Conservation (phyloP, 35 echinoderm and acorn worm genomes). For the Apostichopus japonicus region DNA sequence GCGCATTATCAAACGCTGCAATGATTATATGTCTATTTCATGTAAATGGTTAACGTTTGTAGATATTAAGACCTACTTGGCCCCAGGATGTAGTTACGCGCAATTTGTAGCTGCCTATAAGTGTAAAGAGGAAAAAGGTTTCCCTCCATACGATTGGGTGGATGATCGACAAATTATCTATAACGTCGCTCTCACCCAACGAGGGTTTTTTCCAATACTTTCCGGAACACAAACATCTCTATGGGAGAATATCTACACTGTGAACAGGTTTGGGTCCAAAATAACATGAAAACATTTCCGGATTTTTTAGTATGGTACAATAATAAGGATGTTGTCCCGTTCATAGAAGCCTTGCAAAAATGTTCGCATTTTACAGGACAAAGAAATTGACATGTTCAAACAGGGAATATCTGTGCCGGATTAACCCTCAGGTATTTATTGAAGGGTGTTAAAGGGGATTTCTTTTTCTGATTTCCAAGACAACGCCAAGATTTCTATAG, state of each 20-base stretch:
- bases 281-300: constrained; percentile 55
- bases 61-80: constrained; percentile 4
- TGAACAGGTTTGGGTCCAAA: constrained; percentile 49
- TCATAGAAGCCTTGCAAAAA: too few relatives aligned
- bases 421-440: too few relatives aligned
- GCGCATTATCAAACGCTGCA: constrained; percentile 32
- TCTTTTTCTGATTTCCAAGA: too few relatives aligned
- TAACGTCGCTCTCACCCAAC: constrained; percentile 31
- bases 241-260: constrained; percentile 57
- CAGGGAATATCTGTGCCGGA: too few relatives aligned
- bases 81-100: constrained; percentile 1
- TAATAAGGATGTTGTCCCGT: constrained; percentile 65
- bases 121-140: too few relatives aligned
- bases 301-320: constrained; percentile 71
- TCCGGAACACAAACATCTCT: constrained; percentile 35
- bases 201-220: constrained; percentile 55
- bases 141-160: constrained; percentile 30
- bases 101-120: constrained; percentile 24
- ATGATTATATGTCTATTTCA: constrained; percentile 13
- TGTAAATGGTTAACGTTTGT: constrained; percentile 22
- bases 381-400: too few relatives aligned
- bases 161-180: constrained; percentile 42
- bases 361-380: too few relatives aligned
- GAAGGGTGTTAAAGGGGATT: too few relatives aligned
- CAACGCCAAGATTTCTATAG: too few relatives aligned